Percentiles rank a stretch among this genome's conserved stretches.
Evolutionary conservation across 2,888 invertebrate genomes (phyloP).

Genomic region (Gastrophysa polygoni): DNA sequence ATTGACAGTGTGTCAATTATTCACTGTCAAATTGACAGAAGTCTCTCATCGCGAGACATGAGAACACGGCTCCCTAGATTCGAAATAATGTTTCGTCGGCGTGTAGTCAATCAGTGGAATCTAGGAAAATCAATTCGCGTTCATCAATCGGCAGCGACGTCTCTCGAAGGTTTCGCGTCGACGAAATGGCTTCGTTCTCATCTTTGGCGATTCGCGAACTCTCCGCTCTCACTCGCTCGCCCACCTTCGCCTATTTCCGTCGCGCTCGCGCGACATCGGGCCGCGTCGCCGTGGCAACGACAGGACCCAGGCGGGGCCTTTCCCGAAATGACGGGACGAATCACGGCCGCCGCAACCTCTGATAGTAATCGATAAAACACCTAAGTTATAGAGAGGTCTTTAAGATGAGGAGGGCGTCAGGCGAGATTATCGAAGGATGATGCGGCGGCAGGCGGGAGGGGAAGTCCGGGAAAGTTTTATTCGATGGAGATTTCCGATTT

Average conservation of each 20-base stretch:
- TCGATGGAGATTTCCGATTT: constrained; percentile 17
- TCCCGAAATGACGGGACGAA: constrained; percentile 52
- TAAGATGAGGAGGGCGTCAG: constrained; percentile 25
- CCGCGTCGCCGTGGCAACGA: constrained; percentile 55
- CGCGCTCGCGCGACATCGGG: constrained; percentile 46
- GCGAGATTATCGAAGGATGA: constrained; percentile 23
- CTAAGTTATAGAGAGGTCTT: constrained; percentile 33
- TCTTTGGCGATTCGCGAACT: constrained; percentile 42
- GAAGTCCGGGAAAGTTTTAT: constrained; percentile 21
- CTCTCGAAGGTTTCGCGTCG: constrained; percentile 36
- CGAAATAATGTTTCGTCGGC: too few species aligned
- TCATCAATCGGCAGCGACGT: constrained; percentile 33
- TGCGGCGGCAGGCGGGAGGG: constrained; percentile 12
- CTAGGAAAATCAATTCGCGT: constrained; percentile 23
- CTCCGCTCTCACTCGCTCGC: constrained; percentile 41
- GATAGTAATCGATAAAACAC: constrained; percentile 59
- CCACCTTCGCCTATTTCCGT: constrained; percentile 37
- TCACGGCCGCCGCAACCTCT: constrained; percentile 58
- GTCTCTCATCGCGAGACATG: too few species aligned
- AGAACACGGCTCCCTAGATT: too few species aligned
- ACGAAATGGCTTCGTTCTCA: constrained; percentile 43
- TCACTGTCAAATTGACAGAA: too few species aligned
- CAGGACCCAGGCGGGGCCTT: constrained; percentile 57
- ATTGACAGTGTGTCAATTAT: too few species aligned
- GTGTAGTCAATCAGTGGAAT: constrained; percentile 20